Evolutionary conservation across 2,888 invertebrate genomes (phyloP).

Genomic region (Drosophila vallismaia): DNA sequence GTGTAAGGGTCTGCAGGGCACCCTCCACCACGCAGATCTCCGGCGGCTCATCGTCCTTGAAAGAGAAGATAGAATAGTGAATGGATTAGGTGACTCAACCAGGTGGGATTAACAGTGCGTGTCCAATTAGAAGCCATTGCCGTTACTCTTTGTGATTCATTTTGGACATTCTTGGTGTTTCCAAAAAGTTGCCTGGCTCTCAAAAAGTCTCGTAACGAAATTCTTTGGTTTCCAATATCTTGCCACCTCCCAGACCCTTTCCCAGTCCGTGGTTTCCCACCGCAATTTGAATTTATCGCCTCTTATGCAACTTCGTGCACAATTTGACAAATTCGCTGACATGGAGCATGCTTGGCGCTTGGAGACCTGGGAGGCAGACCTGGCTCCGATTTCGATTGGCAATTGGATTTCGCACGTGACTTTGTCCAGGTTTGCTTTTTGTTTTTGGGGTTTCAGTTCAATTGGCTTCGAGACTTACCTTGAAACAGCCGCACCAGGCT

Average conservation of each 20-base stretch:
- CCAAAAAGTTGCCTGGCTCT: no score
- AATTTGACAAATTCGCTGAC: conserved; percentile 55
- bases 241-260: not conserved
- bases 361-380: not conserved
- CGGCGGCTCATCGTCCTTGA: conserved; percentile 96
- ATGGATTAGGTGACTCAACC: no score
- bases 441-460: not conserved
- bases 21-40: conserved; percentile 98
- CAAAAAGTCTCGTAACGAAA: not conserved
- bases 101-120: no score
- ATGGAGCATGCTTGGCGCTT: conserved; percentile 6
- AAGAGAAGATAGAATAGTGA: not conserved
- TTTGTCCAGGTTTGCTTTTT: not conserved
- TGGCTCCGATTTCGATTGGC: conserved; percentile 43
- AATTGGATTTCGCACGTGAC: conserved; percentile 29
- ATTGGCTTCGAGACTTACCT: conserved; percentile 85
- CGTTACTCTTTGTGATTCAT: no score
- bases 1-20: conserved; percentile 94
- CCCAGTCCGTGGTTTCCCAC: conserved; percentile 7
- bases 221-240: not conserved
- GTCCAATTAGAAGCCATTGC: no score
- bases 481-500: conserved; percentile 91
- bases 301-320: conserved; percentile 59
- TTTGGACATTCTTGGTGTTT: no score
- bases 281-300: conserved; percentile 16